Conservation (phyloP, 1,140 invertebrate genomes). For the Drosophila nikananu region DNA sequence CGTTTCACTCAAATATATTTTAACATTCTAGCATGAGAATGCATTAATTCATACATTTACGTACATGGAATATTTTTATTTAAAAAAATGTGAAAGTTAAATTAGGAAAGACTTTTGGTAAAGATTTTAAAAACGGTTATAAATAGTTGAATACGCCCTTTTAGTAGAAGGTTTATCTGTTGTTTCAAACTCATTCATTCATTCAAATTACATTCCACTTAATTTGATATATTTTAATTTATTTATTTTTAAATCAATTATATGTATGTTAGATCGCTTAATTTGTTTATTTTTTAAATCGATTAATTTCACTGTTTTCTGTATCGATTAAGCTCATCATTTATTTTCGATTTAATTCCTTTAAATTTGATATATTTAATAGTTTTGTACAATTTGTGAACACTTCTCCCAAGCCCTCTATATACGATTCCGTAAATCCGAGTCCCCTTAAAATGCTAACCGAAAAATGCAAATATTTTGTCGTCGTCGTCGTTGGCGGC, state of each 20-base stretch:
- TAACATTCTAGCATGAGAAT: background rate
- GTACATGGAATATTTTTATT: background rate
- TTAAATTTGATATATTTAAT: background rate
- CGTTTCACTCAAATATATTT: background rate
- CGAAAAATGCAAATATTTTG: conserved; percentile 46
- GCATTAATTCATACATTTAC: background rate
- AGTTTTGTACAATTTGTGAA: background rate
- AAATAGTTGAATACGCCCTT: no score
- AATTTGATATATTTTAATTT: no score
- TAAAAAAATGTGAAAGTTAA: background rate
- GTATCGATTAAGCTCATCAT: background rate
- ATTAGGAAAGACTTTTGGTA: background rate
- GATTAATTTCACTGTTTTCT: background rate
- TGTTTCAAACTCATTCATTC: no score
- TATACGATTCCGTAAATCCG: background rate
- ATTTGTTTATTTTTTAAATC: background rate
- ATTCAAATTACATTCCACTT: no score
- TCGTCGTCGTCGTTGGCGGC: background rate
- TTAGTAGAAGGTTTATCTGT: no score
- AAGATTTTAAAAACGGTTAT: no score
- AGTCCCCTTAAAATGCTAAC: conserved; percentile 11
- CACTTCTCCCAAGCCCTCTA: background rate
- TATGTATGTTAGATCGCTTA: no score
- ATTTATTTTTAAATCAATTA: no score
- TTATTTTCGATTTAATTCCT: background rate